phyloP scores from a whole-genome alignment of 1,140 invertebrate species.

The Cepaea nemoralis region DNA sequence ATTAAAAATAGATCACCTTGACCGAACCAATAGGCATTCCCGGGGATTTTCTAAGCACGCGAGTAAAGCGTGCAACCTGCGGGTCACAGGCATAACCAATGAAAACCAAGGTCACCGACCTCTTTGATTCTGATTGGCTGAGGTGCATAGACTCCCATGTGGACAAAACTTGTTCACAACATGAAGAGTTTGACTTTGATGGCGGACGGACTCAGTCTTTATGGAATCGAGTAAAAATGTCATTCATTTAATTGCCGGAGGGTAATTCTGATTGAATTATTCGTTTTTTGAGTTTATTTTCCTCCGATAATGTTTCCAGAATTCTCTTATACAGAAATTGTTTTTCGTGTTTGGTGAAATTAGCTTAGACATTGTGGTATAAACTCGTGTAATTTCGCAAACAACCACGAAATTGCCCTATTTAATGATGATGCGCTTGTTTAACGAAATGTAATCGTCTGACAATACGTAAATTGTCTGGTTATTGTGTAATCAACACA shows the following conservation, averaged over 20 bases:
- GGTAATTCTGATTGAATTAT: constrained; percentile 34
- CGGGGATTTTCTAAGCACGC: constrained; percentile 5
- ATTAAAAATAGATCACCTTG: constrained; percentile 9
- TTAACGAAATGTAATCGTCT: too few relatives aligned
- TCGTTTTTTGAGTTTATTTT: neutral
- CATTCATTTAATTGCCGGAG: constrained; percentile 50
- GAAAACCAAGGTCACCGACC: constrained; percentile 37
- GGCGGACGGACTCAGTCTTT: constrained; percentile 41
- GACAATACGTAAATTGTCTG: too few relatives aligned
- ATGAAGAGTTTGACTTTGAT: constrained; percentile 39
- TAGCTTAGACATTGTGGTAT: too few relatives aligned
- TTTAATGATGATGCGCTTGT: too few relatives aligned
- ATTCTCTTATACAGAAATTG: neutral
- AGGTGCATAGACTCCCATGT: constrained; percentile 7
- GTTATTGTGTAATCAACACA: too few relatives aligned
- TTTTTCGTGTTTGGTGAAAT: neutral
- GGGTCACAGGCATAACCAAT: constrained; percentile 28
- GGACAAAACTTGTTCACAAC: constrained; percentile 19
- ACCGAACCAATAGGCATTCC: neutral
- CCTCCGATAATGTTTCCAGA: neutral
- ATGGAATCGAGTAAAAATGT: constrained; percentile 52
- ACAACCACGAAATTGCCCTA: too few relatives aligned
- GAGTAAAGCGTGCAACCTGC: neutral
- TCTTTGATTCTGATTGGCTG: constrained; percentile 35
- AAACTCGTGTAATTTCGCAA: too few relatives aligned